Percentiles rank a stretch among this genome's conserved stretches.
phyloP scores from a whole-genome alignment of 1,140 invertebrate genomes.

The Drosophila sproati region DNA sequence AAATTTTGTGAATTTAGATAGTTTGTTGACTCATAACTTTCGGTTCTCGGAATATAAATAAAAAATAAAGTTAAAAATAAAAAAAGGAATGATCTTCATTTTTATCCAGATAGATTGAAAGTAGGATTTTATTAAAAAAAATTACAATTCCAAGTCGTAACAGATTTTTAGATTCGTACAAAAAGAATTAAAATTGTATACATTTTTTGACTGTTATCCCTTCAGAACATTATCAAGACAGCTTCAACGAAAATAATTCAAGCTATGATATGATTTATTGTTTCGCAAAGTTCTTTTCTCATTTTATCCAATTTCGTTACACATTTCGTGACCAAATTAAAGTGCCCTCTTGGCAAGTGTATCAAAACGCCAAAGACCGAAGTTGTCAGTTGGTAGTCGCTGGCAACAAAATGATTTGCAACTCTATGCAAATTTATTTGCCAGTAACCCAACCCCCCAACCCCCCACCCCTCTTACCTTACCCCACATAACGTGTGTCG shows the following conservation, averaged over 20 bases:
- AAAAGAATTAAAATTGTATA: too few species aligned
- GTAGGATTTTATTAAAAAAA: too few species aligned
- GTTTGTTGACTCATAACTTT: too few species aligned
- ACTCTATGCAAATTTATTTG: constrained; percentile 78
- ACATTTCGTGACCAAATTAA: constrained; percentile 1
- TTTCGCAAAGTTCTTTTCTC: not conserved
- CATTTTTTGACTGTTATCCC: too few species aligned
- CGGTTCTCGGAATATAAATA: too few species aligned
- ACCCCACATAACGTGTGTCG: not conserved
- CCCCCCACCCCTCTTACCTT: not conserved
- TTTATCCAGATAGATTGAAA: too few species aligned
- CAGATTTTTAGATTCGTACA: too few species aligned
- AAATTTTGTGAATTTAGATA: too few species aligned
- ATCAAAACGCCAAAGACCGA: not conserved
- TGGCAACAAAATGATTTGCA: constrained; percentile 77
- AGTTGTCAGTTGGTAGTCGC: constrained; percentile 38
- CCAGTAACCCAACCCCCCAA: constrained; percentile 14
- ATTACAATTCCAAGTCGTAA: too few species aligned
- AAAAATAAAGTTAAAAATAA: too few species aligned
- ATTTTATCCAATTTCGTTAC: not conserved
- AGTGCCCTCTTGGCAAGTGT: not conserved
- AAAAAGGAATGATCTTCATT: too few species aligned
- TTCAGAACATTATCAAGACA: too few species aligned
- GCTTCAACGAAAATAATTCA: not conserved
- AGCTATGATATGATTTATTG: not conserved